Percentiles rank a stretch among this genome's conserved stretches.
Conservation (phyloP, 2,888 invertebrate genomes). For the Clitarchus hookeri region DNA sequence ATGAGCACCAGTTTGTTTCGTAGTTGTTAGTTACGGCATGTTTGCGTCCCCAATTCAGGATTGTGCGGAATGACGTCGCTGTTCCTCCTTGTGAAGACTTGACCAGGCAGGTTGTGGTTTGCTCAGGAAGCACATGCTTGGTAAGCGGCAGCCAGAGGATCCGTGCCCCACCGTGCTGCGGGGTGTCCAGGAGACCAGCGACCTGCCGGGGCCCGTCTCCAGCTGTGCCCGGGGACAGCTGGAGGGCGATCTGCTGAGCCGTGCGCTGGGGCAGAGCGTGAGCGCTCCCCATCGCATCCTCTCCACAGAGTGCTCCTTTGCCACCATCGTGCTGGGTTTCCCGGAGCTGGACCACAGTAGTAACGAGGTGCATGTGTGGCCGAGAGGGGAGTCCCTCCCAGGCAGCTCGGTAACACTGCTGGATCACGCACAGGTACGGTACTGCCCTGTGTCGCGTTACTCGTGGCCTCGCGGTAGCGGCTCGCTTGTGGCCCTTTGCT, state of each 20-base stretch:
- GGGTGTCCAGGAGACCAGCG: constrained; percentile 46
- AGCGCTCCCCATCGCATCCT: constrained; percentile 57
- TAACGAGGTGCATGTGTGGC: constrained; percentile 53
- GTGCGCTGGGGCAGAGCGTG: constrained; percentile 53
- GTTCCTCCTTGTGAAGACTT: too few relatives aligned
- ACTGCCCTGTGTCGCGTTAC: not conserved
- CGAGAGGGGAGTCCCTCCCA: constrained; percentile 45
- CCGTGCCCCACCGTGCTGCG: constrained; percentile 52
- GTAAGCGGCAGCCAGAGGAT: constrained; percentile 41
- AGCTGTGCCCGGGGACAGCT: constrained; percentile 41
- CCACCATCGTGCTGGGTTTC: constrained; percentile 56
- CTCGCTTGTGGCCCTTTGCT: not conserved
- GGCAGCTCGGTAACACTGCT: constrained; percentile 47
- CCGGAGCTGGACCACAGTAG: constrained; percentile 55
- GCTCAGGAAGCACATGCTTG: constrained; percentile 42
- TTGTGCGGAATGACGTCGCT: not conserved
- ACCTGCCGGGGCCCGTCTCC: constrained; percentile 33
- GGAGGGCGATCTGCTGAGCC: constrained; percentile 50
- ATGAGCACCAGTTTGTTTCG: too few relatives aligned
- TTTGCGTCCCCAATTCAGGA: not conserved
- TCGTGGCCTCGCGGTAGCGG: not conserved
- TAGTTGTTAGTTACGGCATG: not conserved
- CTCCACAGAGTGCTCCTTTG: constrained; percentile 53
- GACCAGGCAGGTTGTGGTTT: too few relatives aligned
- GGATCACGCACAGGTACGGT: constrained; percentile 48